Conservation (phyloP, 1,140 invertebrate species). For the Achroia grisella region DNA sequence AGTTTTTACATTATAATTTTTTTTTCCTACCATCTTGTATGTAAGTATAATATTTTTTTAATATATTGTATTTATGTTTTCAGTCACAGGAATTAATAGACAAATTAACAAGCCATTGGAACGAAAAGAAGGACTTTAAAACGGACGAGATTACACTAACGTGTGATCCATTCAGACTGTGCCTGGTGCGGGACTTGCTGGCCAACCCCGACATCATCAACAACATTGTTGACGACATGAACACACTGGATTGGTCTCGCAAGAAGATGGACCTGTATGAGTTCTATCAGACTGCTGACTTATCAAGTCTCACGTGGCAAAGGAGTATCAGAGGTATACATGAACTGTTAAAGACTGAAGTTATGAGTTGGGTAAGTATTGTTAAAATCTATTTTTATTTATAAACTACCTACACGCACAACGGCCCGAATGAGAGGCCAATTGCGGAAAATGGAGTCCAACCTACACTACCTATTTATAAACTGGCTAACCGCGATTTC, state of each 20-base stretch:
- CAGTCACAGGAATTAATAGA: constrained; percentile 53
- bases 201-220: constrained; percentile 71
- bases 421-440: too few relatives aligned
- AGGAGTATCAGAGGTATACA: constrained; percentile 72
- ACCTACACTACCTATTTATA: too few relatives aligned
- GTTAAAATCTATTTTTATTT: not conserved
- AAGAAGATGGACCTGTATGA: constrained; percentile 82
- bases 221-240: constrained; percentile 76
- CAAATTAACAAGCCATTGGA: constrained; percentile 44
- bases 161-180: constrained; percentile 65
- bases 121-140: constrained; percentile 35
- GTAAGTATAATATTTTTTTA: constrained; percentile 1
- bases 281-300: constrained; percentile 80
- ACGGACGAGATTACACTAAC: constrained; percentile 44
- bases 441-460: too few relatives aligned
- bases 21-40: too few relatives aligned
- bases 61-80: constrained; percentile 7
- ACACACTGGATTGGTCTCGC: constrained; percentile 77
- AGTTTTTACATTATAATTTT: too few relatives aligned
- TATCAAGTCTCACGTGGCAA: constrained; percentile 74
- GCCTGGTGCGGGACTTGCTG: constrained; percentile 76
- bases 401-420: too few relatives aligned
- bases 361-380: constrained; percentile 73
- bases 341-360: constrained; percentile 73
- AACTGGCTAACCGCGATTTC: too few relatives aligned